Conservation (phyloP, 2,113 vertebrate genomes). For the Mesembrinibis cayennensis region DNA sequence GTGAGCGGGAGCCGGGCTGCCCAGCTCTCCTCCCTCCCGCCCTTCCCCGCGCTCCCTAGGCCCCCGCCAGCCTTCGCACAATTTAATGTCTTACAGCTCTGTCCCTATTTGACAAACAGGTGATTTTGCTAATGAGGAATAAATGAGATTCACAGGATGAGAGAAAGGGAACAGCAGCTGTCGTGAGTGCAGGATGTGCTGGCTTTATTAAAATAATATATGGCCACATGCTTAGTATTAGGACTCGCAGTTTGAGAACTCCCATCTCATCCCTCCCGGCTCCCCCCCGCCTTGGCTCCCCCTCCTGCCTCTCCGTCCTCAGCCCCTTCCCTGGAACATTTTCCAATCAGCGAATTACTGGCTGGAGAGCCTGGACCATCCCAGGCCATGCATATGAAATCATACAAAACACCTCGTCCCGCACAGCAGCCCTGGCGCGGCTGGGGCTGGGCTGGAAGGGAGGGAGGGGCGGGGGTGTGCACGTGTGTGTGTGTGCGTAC, state of each 20-base stretch:
- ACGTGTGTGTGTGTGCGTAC: no score
- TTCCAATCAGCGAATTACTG: constrained; percentile 44
- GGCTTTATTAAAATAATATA: constrained; percentile 79
- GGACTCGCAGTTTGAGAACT: constrained; percentile 53
- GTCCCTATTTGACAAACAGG: constrained; percentile 83
- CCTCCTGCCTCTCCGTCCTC: neutral
- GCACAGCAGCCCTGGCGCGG: neutral
- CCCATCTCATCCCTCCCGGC: neutral
- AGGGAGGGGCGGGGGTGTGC: neutral
- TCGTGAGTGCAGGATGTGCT: constrained; percentile 68
- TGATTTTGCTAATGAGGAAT: constrained; percentile 82
- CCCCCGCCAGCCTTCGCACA: constrained; percentile 27
- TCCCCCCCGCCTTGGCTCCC: neutral
- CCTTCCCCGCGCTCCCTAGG: neutral
- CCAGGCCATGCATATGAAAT: constrained; percentile 46
- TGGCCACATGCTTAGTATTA: constrained; percentile 73
- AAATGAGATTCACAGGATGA: constrained; percentile 77
- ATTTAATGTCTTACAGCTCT: constrained; percentile 73
- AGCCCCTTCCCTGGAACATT: constrained; percentile 1
- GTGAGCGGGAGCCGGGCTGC: neutral
- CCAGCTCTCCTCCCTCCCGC: neutral
- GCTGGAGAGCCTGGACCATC: constrained; percentile 29
- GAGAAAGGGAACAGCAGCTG: constrained; percentile 77
- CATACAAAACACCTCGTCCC: constrained; percentile 4
- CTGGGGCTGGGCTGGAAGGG: neutral